Evolutionary conservation across 23 tunicate genomes (phyloP).

Genomic region (Aplidium turbinatum): DNA sequence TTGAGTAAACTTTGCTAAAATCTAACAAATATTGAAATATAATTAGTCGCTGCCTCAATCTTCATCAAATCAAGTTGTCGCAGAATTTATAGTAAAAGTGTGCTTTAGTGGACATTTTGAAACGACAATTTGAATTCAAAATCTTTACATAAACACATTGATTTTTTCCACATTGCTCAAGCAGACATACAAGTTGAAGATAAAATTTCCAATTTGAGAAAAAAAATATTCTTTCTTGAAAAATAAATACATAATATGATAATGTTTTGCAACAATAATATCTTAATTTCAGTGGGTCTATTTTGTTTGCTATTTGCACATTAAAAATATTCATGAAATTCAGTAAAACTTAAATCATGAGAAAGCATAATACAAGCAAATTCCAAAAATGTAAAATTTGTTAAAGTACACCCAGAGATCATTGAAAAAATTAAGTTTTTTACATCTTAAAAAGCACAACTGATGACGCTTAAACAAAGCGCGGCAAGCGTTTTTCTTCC

Average conservation of each 20-base stretch:
- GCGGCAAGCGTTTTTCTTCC: not conserved
- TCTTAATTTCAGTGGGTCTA: not conserved
- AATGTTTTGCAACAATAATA: not conserved
- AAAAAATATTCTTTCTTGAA: not conserved
- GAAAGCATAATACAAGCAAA: too few species aligned
- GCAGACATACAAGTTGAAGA: not conserved
- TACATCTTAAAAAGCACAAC: not conserved
- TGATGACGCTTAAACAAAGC: not conserved
- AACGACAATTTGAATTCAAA: not conserved
- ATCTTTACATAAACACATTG: not conserved
- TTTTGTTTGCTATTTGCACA: not conserved
- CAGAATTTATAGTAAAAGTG: not conserved
- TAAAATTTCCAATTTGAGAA: not conserved
- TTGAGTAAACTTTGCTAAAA: too few species aligned
- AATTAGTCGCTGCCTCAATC: too few species aligned
- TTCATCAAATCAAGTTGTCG: too few species aligned
- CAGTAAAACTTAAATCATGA: too few species aligned
- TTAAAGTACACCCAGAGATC: too few species aligned
- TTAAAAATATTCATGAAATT: too few species aligned
- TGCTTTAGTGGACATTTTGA: constrained; percentile 8
- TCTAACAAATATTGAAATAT: too few species aligned
- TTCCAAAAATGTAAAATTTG: too few species aligned
- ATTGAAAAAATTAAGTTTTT: not conserved
- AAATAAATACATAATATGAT: not conserved
- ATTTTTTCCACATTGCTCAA: not conserved